Percentiles rank a stretch among this genome's conserved stretches.
Conservation (phyloP, 1,140 invertebrate genomes). For the Scaptomyza hsui region DNA sequence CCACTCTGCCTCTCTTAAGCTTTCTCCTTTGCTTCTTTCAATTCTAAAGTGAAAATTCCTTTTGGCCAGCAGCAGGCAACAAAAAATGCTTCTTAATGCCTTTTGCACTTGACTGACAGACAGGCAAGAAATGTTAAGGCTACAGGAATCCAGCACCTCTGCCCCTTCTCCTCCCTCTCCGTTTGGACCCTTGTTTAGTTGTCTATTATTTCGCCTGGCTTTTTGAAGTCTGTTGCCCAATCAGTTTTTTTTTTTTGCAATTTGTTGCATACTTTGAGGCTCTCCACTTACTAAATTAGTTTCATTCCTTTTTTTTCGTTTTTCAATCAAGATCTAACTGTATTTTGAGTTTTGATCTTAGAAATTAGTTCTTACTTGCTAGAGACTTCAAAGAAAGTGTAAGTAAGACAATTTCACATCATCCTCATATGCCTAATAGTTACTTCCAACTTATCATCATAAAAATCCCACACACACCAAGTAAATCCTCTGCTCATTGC, state of each 20-base stretch:
- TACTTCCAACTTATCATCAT: not conserved
- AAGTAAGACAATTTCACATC: not conserved
- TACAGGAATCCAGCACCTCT: not conserved
- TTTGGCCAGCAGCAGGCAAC: conserved; percentile 43
- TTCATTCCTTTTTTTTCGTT: conserved; percentile 21
- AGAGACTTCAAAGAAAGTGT: not conserved
- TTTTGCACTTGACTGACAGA: conserved; percentile 74
- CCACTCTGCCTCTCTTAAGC: conserved; percentile 41
- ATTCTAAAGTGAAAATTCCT: conserved; percentile 79
- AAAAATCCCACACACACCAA: not conserved
- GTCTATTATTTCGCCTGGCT: conserved; percentile 44
- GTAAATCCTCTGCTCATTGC: not conserved
- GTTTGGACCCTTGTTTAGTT: not conserved
- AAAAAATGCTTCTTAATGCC: conserved; percentile 73
- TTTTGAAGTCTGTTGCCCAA: conserved; percentile 47
- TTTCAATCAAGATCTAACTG: conserved; percentile 37
- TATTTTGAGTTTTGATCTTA: conserved; percentile 10
- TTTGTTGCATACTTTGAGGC: conserved; percentile 68
- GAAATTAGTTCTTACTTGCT: conserved; percentile 15
- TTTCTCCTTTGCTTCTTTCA: conserved; percentile 38
- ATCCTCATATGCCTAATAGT: no score
- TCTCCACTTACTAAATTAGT: conserved; percentile 72
- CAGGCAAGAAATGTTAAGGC: not conserved
- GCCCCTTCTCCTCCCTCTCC: not conserved
- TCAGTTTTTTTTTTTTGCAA: conserved; percentile 38